Evolutionary conservation across 2,113 vertebrate species (phyloP).

Genomic region (Alosa alosa): DNA sequence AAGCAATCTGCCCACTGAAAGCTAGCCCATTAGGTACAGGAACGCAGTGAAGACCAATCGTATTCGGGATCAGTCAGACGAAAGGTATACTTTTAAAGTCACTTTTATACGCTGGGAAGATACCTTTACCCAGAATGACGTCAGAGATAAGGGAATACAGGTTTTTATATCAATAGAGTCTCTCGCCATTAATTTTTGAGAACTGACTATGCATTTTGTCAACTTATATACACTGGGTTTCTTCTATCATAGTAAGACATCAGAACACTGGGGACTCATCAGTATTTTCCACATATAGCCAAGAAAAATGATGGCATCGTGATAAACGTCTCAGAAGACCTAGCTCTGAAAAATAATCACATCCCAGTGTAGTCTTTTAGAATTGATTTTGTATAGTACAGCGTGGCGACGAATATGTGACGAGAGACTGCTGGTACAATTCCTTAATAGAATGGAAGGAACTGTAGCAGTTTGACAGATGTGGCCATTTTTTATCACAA

Average conservation of each 20-base stretch:
- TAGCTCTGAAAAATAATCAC: not conserved
- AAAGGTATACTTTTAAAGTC: constrained; percentile 2
- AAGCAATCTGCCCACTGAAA: not conserved
- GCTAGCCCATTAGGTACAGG: not conserved
- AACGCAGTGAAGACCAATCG: not conserved
- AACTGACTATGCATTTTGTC: constrained; percentile 13
- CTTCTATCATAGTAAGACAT: not conserved
- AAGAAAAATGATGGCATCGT: not conserved
- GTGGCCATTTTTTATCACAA: not conserved
- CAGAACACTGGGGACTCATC: not conserved
- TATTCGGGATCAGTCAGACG: not conserved
- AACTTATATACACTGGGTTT: not conserved
- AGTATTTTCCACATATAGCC: not conserved
- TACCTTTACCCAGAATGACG: constrained; percentile 16
- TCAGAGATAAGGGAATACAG: constrained; percentile 1
- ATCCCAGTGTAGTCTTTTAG: not conserved
- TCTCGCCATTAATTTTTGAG: not conserved
- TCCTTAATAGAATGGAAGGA: not conserved
- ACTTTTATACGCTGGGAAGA: constrained; percentile 6
- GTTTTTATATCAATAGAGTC: not conserved
- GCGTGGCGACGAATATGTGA: not conserved
- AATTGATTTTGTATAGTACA: not conserved
- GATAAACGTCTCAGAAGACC: not conserved
- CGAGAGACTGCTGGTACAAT: not conserved
- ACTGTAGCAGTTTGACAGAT: not conserved